These are phyloP conservation scores for Cossypha polioptera DNA, from an alignment of 2,797 vertebrate genomes.

Conservation along the genomic window DNA sequence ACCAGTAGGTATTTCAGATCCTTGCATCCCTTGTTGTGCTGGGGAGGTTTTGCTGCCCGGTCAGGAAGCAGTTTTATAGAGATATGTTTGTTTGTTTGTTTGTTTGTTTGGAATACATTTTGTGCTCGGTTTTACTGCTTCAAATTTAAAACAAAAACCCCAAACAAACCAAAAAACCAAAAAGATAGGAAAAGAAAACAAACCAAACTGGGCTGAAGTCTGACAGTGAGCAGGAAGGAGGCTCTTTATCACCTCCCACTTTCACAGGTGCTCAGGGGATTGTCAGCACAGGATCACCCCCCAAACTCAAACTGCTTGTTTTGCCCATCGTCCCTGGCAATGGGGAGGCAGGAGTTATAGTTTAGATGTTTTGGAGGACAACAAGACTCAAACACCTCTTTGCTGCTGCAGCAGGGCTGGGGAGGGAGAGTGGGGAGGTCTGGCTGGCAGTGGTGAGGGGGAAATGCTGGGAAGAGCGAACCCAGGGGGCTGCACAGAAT, in stretches of 20 bases:
- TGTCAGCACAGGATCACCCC: background rate
- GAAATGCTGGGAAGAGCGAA: conserved; percentile 2
- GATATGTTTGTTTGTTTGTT: background rate
- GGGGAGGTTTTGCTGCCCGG: background rate
- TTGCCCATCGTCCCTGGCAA: background rate
- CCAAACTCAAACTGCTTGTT: background rate
- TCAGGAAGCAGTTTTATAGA: background rate
- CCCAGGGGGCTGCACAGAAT: background rate
- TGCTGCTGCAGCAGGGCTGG: conserved; percentile 5
- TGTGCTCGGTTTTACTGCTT: conserved; percentile 37
- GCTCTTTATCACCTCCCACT: background rate
- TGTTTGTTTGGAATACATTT: conserved; percentile 53
- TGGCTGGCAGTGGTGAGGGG: background rate
- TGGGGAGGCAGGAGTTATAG: background rate
- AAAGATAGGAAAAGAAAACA: background rate
- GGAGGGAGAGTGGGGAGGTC: background rate
- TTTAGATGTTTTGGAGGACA: background rate
- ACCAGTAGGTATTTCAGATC: conserved; percentile 69
- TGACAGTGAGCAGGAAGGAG: background rate
- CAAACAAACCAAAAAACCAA: background rate
- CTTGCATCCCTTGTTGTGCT: conserved; percentile 40
- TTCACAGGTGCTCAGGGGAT: background rate
- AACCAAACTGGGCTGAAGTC: background rate
- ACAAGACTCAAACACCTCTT: background rate
- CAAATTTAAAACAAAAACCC: background rate